Percentiles rank a stretch among this genome's conserved stretches.
phyloP scores from a whole-genome alignment of 2,113 vertebrate species.

The Oryzias woworae region DNA sequence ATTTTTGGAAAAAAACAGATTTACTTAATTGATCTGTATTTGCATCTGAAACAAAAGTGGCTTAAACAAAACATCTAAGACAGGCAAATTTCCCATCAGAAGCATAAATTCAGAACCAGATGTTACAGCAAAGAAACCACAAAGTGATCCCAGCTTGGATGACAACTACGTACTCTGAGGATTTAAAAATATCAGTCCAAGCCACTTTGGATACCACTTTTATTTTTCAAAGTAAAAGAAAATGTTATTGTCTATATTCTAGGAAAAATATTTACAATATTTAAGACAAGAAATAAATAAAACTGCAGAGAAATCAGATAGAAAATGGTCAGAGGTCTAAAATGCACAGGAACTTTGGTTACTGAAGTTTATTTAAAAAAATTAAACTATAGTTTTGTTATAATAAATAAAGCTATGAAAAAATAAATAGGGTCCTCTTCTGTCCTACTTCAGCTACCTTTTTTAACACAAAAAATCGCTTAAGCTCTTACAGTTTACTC shows the following conservation, averaged over 20 bases:
- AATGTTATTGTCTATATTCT: slow-evolving; percentile 75
- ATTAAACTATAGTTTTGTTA: slow-evolving; percentile 76
- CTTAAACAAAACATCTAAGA: slow-evolving; percentile 17
- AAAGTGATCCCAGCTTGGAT: slow-evolving; percentile 27
- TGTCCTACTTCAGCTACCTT: slow-evolving; percentile 71
- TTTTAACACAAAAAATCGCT: slow-evolving; percentile 66
- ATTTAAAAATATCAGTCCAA: not conserved
- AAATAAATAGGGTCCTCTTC: slow-evolving; percentile 84
- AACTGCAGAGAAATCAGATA: slow-evolving; percentile 68
- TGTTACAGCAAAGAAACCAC: slow-evolving; percentile 30
- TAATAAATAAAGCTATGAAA: slow-evolving; percentile 86
- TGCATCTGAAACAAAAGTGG: slow-evolving; percentile 7
- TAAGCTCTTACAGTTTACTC: slow-evolving; percentile 67
- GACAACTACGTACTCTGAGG: slow-evolving; percentile 25
- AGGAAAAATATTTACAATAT: slow-evolving; percentile 75
- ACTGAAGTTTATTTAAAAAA: slow-evolving; percentile 66
- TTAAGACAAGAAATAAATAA: slow-evolving; percentile 80
- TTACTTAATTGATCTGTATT: slow-evolving; percentile 31
- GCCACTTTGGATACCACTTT: slow-evolving; percentile 70
- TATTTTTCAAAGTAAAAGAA: slow-evolving; percentile 76
- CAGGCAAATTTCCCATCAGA: slow-evolving; percentile 35
- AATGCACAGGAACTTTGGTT: slow-evolving; percentile 81
- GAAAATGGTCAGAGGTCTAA: slow-evolving; percentile 72
- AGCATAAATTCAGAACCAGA: slow-evolving; percentile 25
- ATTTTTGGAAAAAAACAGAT: too few relatives aligned